These are phyloP conservation scores for Psix sp. DNA, from an alignment of 1,140 invertebrate species.

Conservation along the genomic window DNA sequence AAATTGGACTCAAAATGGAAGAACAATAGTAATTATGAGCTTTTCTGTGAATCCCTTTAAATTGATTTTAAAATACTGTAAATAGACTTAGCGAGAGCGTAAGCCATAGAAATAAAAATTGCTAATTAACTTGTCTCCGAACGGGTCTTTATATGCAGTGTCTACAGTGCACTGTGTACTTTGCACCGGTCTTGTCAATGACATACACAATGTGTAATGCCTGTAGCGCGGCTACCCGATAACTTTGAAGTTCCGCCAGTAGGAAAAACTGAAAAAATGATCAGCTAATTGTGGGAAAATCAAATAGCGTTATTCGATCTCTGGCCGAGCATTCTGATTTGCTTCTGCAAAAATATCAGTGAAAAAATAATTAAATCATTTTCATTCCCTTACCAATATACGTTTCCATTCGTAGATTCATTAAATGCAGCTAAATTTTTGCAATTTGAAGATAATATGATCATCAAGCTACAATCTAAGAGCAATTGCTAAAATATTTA, in stretches of 20 bases:
- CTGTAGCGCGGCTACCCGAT: conserved; percentile 64
- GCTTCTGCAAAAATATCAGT: too few species aligned
- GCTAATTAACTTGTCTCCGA: conserved; percentile 47
- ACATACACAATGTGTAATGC: conserved; percentile 69
- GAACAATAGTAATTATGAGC: too few species aligned
- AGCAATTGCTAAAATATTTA: conserved; percentile 17
- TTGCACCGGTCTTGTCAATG: conserved; percentile 47
- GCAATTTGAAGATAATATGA: too few species aligned
- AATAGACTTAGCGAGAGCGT: conserved; percentile 18
- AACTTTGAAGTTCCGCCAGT: conserved; percentile 65
- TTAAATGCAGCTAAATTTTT: too few species aligned
- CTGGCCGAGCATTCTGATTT: too few species aligned
- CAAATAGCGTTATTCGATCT: conserved; percentile 65
- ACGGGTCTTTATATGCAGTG: conserved; percentile 56
- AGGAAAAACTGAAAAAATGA: conserved; percentile 59
- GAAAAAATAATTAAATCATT: too few species aligned
- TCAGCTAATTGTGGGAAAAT: conserved; percentile 67
- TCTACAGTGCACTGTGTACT: conserved; percentile 67
- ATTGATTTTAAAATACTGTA: conserved; percentile 21
- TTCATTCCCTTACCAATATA: too few species aligned
- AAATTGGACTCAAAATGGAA: too few species aligned
- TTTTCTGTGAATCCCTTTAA: too few species aligned
- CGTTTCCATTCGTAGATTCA: too few species aligned
- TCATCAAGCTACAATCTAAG: too few species aligned
- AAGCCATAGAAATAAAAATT: conserved; percentile 43